These are phyloP conservation scores for Taxidea taxus DNA, from an alignment of 2,113 vertebrate genomes.

Conservation along the genomic window DNA sequence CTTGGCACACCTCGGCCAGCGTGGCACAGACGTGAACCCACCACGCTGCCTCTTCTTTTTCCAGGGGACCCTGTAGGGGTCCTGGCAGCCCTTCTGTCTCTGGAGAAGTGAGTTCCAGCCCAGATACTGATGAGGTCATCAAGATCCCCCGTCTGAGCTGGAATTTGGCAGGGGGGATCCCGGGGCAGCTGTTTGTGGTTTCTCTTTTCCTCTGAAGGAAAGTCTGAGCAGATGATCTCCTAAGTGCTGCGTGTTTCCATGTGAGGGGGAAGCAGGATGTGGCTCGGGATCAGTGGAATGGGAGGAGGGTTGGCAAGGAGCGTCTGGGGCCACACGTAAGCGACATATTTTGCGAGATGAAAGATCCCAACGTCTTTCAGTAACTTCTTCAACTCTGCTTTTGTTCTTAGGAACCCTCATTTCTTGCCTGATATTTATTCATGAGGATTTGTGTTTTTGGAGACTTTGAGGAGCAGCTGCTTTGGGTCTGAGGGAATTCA, in stretches of 20 bases:
- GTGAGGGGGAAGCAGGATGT: conserved; percentile 48
- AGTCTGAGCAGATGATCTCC: conserved; percentile 66
- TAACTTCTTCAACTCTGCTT: conserved; percentile 75
- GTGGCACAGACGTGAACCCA: not conserved
- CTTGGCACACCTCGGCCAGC: not conserved
- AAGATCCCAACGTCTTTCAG: conserved; percentile 75
- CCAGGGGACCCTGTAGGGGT: not conserved
- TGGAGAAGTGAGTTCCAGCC: conserved; percentile 6
- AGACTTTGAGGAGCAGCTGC: conserved; percentile 79
- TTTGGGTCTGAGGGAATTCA: conserved; percentile 80
- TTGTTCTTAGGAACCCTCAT: conserved; percentile 74
- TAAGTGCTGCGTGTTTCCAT: conserved; percentile 29
- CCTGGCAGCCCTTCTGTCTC: not conserved
- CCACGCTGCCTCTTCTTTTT: not conserved
- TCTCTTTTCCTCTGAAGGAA: conserved; percentile 71
- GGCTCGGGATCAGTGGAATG: not conserved
- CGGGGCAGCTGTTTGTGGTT: conserved; percentile 68
- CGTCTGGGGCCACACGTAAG: conserved; percentile 38
- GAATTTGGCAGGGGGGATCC: conserved; percentile 18
- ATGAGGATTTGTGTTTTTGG: conserved; percentile 77
- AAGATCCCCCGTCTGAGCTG: not conserved
- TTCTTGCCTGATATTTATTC: conserved; percentile 81
- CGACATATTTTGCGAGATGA: conserved; percentile 73
- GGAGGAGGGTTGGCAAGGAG: not conserved
- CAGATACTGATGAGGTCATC: conserved; percentile 44